Evolutionary conservation across 2,113 vertebrate genomes (phyloP), one percentile per base, ranked within the genome.

Genomic region (Parotia lawesii): DNA sequence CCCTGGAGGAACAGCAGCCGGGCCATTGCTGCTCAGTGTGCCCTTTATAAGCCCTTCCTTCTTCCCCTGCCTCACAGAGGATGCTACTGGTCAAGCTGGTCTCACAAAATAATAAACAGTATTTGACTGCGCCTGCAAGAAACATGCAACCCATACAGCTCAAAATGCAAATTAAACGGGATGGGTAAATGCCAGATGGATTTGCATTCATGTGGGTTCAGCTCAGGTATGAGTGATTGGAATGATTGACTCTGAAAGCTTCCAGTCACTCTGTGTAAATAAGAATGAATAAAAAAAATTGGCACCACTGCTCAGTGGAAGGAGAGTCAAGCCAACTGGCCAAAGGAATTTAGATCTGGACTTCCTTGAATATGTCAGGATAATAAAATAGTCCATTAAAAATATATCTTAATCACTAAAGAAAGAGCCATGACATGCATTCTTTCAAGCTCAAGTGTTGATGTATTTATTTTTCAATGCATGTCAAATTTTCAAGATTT

Each of bases 171-270:
- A 95, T 89, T 10, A 33, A 65, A 81, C 2, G 42, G 84, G 60
- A 75, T 89, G 81, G 87, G 77, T 47, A 79, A 82, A 83, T 19
- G 89, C 89, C 94, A 96, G 92, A 69, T 66, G 93, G 73, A 73
- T 85, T 94, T 83, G 84, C 67, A 91, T 82, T 95, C 93, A 89
- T 85, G 78, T 80, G 91, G 81, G 42, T 37, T 87, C 56, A 51
- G 61, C 37, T 91, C 87, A 80, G 89, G 58, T 93, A 87, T 62
- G 87, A 93, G 90, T 20, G 69, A 93, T 16, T 71, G 87, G 82
- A 95, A 88, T 90, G 90, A 88, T 5, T 71, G 57, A 74, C 56
- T 94, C 92, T 91, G 87, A 96, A 95, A 95, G 91, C 88, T 84
- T 27, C 82, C 79, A 96, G 96, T 96, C 88, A 93, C 82, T 57